Percentiles rank a stretch among this genome's conserved stretches.
Conservation (phyloP, 2,797 vertebrate species). For the Oophaga sylvatica region DNA sequence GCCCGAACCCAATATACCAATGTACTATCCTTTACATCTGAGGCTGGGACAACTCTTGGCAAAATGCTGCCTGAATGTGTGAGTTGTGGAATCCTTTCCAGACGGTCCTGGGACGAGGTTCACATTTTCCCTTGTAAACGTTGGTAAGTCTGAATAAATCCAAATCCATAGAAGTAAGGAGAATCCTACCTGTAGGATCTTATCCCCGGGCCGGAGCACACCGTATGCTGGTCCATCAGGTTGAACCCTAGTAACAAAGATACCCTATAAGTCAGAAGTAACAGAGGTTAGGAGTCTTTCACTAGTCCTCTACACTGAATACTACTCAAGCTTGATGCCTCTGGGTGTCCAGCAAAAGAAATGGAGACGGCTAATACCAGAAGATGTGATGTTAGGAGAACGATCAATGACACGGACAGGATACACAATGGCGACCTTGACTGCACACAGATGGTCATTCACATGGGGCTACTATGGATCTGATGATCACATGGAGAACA, state of each 20-base stretch:
- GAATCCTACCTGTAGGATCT: constrained; percentile 93
- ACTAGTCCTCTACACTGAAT: constrained; percentile 66
- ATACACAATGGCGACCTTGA: neutral
- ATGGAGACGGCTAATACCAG: constrained; percentile 12
- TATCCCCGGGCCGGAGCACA: constrained; percentile 94
- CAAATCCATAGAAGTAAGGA: neutral
- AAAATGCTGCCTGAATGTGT: too few species aligned
- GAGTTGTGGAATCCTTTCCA: too few species aligned
- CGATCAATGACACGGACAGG: neutral
- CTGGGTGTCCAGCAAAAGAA: constrained; percentile 46
- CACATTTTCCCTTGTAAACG: too few species aligned
- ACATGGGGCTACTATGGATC: neutral
- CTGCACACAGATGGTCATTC: neutral
- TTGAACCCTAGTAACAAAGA: constrained; percentile 99
- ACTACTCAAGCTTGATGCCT: constrained; percentile 46
- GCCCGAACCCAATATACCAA: neutral
- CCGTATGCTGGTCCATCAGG: constrained; percentile 95
- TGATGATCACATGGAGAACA: neutral
- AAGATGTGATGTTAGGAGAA: constrained; percentile 8
- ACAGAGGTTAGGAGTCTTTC: constrained; percentile 96
- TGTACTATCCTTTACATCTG: neutral
- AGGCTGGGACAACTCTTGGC: too few species aligned
- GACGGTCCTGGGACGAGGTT: too few species aligned
- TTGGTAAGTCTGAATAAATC: neutral
- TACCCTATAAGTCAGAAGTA: constrained; percentile 99